Evolutionary conservation across 2,888 invertebrate species (phyloP).

Genomic region (Apantesis nais): DNA sequence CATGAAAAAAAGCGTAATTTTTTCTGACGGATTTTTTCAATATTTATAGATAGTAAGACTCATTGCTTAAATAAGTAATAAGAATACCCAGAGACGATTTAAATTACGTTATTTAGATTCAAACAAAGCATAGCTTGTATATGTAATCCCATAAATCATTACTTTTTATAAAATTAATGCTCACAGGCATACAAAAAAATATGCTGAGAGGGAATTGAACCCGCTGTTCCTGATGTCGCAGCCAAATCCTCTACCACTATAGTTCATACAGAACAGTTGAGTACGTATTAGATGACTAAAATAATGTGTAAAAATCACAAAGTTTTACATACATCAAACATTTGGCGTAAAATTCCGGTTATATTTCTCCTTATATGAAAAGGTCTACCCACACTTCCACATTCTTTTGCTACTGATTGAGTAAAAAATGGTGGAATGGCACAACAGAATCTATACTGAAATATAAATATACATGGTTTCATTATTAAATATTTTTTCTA

Average conservation of each 20-base stretch:
- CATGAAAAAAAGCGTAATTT: too few relatives aligned
- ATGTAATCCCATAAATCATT: too few relatives aligned
- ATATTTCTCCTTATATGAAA: slow-evolving; percentile 49
- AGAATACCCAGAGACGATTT: too few relatives aligned
- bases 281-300: not conserved
- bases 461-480: not conserved
- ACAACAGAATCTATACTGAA: slow-evolving; percentile 63
- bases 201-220: too few relatives aligned
- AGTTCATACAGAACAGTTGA: too few relatives aligned
- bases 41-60: too few relatives aligned
- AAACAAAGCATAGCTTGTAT: too few relatives aligned
- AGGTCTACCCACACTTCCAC: slow-evolving; percentile 54
- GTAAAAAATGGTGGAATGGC: slow-evolving; percentile 72
- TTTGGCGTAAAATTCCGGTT: slow-evolving; percentile 45
- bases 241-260: not conserved
- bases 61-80: too few relatives aligned
- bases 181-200: too few relatives aligned
- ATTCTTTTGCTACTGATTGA: slow-evolving; percentile 54
- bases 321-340: slow-evolving; percentile 33
- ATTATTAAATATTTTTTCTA: not conserved
- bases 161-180: too few relatives aligned
- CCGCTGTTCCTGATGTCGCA: not conserved
- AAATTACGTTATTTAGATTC: too few relatives aligned
- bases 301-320: not conserved
- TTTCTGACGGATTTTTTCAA: too few relatives aligned